Base-by-base conservation (phyloP, 1,140 invertebrate species). In the Drosophila bipectinata region DNA sequence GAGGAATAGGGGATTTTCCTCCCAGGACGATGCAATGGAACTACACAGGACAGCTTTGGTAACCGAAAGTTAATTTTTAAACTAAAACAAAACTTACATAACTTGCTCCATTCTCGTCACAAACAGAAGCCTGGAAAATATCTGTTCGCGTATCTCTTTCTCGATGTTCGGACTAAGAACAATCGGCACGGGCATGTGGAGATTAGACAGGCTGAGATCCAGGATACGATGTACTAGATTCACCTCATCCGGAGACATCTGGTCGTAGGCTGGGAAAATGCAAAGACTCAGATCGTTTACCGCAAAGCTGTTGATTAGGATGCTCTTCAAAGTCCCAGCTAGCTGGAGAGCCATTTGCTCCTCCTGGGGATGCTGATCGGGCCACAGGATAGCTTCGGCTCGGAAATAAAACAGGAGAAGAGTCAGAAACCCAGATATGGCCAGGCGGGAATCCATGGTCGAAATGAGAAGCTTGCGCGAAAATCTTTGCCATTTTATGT, bases 181-280 rank as follows among this genome's bases (percentile, higher is more conserved):
- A 0, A 72, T 3, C 12, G 83, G 69, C 48, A 85, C 15, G 3
- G 41, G 39, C n/a, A 24, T 2, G 7, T 21, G 12, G 0, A 18
- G 2, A 0, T 9, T 32, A 5, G 5, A 30, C 9, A 75, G 18
- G 2, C 64, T 44, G 3, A 32, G 21, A 1, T 59, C 37, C 7
- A 87, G 44, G 0, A 82, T 56, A 0, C 24, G 24, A 0, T 49
- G 47, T 5, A 76, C 64, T 30, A 78, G 12, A 3, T 15, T 21
- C 12, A 34, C 41, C 14, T 49, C 10, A 6, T 9, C 2, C 12
- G 6, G 26, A 4, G 51, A 41, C 66, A 87, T 18, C 1, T 76
- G n/a, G 14, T 62, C 6, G 32, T 76, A 82, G 3, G n/a, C 9
- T n/a, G 26, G 60, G 69, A 61, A 66, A 78, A 87, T 45, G 5